Percentiles rank a stretch among this genome's conserved stretches.
Evolutionary conservation across 92 coral and sea anemone genomes (phyloP).

Genomic region (Siderastrea radians): DNA sequence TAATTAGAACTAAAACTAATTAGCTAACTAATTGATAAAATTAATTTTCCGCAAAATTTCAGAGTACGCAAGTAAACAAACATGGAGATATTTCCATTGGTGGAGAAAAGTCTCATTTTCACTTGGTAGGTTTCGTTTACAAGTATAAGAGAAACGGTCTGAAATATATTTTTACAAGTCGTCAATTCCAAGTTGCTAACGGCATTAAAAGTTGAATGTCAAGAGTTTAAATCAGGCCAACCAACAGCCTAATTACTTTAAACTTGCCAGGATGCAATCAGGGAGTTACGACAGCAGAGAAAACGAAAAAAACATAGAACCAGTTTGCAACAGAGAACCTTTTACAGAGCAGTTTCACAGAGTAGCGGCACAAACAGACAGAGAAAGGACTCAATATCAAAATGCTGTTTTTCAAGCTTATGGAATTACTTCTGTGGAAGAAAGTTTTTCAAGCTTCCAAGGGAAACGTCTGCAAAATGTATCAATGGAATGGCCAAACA

Average conservation of each 20-base stretch:
- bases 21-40: too few species aligned
- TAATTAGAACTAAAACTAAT: too few species aligned
- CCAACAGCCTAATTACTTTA: not conserved
- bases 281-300: not conserved
- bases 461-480: not conserved
- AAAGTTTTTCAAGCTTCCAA: not conserved
- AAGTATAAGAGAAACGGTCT: not conserved
- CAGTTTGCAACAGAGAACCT: not conserved
- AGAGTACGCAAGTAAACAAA: too few species aligned
- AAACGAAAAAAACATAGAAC: not conserved
- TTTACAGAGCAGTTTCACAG: not conserved
- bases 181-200: not conserved
- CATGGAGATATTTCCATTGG: not conserved
- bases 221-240: not conserved
- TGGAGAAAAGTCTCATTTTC: not conserved
- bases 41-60: too few species aligned
- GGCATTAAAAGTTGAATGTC: not conserved
- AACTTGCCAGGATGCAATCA: not conserved
- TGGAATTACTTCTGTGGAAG: not conserved
- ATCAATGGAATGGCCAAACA: not conserved
- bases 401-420: not conserved
- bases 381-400: not conserved
- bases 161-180: not conserved
- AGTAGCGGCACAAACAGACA: not conserved
- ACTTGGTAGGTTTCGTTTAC: not conserved